phyloP scores from a whole-genome alignment of 2,888 invertebrate species.

The Thereva unica region DNA sequence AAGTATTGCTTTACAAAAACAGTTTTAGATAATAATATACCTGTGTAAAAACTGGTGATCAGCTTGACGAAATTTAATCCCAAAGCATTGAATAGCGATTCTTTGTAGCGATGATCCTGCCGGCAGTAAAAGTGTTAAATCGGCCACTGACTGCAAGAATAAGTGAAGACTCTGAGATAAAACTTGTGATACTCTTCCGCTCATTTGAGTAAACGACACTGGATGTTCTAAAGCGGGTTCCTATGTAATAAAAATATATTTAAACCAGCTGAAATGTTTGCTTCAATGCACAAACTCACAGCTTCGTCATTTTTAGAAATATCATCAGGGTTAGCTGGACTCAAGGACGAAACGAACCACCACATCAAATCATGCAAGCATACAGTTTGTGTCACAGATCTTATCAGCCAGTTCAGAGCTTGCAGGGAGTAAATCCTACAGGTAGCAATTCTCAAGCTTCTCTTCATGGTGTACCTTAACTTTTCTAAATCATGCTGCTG shows the following conservation, averaged over 20 bases:
- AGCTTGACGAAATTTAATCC: slow-evolving; percentile 82
- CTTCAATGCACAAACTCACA: slow-evolving; percentile 45
- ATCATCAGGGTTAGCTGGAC: slow-evolving; percentile 63
- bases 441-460: slow-evolving; percentile 78
- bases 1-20: slow-evolving; percentile 3
- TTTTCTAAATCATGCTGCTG: slow-evolving; percentile 84
- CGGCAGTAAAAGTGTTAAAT: slow-evolving; percentile 86
- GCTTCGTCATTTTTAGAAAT: slow-evolving; percentile 50
- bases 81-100: slow-evolving; percentile 93
- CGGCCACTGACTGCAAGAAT: slow-evolving; percentile 87
- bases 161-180: slow-evolving; percentile 80
- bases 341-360: slow-evolving; percentile 92
- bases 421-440: slow-evolving; percentile 88
- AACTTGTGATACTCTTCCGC: slow-evolving; percentile 69
- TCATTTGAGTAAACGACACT: slow-evolving; percentile 76
- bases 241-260: slow-evolving; percentile 48
- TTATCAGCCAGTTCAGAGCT: slow-evolving; percentile 92
- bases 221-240: slow-evolving; percentile 70
- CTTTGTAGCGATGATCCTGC: slow-evolving; percentile 85
- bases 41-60: slow-evolving; percentile 91
- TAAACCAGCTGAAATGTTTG: too few relatives aligned
- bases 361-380: slow-evolving; percentile 94
- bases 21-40: slow-evolving; percentile 45
- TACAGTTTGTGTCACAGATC: slow-evolving; percentile 87
- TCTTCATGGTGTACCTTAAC: slow-evolving; percentile 83